Conservation (phyloP, 2,888 invertebrate species). For the Uropetala carovei region DNA sequence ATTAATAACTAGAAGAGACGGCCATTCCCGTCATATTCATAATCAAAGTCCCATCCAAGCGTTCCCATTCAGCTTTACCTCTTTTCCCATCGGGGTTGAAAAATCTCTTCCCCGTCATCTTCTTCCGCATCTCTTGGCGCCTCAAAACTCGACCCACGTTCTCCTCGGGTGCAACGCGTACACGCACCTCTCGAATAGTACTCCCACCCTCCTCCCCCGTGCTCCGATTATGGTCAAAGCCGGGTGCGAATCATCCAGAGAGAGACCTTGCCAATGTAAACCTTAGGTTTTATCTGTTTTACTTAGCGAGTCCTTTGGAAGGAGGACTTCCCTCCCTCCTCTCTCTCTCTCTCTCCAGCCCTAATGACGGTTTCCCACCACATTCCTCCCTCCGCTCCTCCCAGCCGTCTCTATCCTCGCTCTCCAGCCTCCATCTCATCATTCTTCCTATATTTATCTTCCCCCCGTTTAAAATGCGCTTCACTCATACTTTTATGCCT, state of each 20-base stretch:
- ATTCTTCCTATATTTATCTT: not conserved
- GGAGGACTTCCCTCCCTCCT: not conserved
- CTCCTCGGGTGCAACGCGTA: not conserved
- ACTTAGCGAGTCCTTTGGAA: not conserved
- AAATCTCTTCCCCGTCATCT: not conserved
- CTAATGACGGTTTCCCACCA: too few species aligned
- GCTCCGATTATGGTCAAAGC: constrained; percentile 14
- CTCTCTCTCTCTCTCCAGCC: not conserved
- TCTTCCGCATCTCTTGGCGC: not conserved
- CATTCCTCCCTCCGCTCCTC: not conserved
- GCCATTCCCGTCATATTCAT: constrained; percentile 46
- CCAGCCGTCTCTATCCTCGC: not conserved
- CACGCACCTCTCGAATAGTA: not conserved
- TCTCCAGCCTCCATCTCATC: not conserved
- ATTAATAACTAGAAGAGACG: constrained; percentile 38
- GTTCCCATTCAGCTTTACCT: not conserved
- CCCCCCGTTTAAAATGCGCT: too few species aligned
- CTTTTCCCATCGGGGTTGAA: not conserved
- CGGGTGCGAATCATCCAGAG: not conserved
- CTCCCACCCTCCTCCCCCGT: not conserved
- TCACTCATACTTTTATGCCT: too few species aligned
- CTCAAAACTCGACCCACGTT: not conserved
- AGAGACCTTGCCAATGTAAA: constrained; percentile 11
- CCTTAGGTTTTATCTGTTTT: constrained; percentile 36
- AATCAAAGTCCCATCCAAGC: not conserved